Evolutionary conservation across 2,888 invertebrate species (phyloP).

Genomic region (Drosophila nr. medialis): DNA sequence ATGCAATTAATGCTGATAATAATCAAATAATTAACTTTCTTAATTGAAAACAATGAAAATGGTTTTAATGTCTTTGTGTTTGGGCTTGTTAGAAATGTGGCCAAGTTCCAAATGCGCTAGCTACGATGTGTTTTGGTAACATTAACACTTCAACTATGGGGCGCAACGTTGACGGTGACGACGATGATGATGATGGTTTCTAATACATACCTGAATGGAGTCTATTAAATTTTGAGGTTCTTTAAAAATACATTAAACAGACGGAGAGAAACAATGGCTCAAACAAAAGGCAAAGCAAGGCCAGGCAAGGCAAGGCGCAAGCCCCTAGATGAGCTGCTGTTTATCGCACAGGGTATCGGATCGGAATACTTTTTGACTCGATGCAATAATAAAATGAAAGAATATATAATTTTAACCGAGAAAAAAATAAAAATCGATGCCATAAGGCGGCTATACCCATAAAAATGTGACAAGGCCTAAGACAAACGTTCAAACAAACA

Average conservation of each 20-base stretch:
- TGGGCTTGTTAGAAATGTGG: constrained; percentile 7
- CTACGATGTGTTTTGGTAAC: constrained; percentile 71
- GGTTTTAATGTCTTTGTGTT: constrained; percentile 61
- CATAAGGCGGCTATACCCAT: constrained; percentile 72
- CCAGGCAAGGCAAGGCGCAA: background rate
- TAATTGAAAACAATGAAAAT: constrained; percentile 83
- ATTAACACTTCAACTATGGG: constrained; percentile 66
- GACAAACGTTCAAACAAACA: constrained; percentile 63
- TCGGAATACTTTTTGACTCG: constrained; percentile 22
- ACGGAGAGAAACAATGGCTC: constrained; percentile 28
- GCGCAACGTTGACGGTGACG: constrained; percentile 10
- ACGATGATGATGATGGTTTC: constrained; percentile 22
- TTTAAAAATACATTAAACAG: constrained; percentile 73
- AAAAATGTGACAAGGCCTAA: constrained; percentile 78
- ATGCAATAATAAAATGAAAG: constrained; percentile 62
- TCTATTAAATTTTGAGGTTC: constrained; percentile 75
- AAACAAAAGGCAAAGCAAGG: constrained; percentile 5
- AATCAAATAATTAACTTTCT: constrained; percentile 83
- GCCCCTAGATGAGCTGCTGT: constrained; percentile 32
- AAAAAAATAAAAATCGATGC: constrained; percentile 78
- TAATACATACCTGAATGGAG: constrained; percentile 41
- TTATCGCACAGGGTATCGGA: constrained; percentile 37
- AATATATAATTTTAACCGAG: constrained; percentile 72
- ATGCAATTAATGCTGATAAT: constrained; percentile 82
- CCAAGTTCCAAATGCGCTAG: constrained; percentile 20